Conservation (phyloP, 2,797 vertebrate species). For the Lates japonicus region DNA sequence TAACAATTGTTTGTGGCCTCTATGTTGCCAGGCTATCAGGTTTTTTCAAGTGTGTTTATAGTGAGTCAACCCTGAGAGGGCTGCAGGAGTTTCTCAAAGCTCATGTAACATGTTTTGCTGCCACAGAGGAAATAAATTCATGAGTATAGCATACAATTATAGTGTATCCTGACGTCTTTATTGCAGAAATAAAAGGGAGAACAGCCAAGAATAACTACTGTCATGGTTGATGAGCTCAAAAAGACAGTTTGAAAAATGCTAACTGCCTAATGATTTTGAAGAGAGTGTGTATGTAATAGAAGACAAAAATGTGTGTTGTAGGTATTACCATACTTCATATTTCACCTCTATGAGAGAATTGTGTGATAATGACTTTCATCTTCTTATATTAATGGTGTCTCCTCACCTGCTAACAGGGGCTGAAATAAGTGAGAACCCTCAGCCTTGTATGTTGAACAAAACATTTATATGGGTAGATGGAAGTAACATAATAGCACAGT, state of each 20-base stretch:
- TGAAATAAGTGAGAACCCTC: background rate
- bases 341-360: background rate
- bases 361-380: background rate
- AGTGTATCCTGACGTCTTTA: background rate
- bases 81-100: too few relatives aligned
- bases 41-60: too few relatives aligned
- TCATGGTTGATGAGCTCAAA: background rate
- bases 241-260: background rate
- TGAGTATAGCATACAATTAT: background rate
- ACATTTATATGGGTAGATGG: background rate
- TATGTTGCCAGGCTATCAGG: too few relatives aligned
- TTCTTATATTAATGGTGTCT: too few relatives aligned
- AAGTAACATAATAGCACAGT: background rate
- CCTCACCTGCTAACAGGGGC: too few relatives aligned
- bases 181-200: background rate
- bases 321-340: background rate
- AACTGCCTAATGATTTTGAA: background rate
- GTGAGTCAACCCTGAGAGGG: too few relatives aligned
- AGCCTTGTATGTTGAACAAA: too few relatives aligned
- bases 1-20: background rate
- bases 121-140: background rate
- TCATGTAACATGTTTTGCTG: conserved; percentile 1
- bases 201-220: background rate
- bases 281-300: background rate
- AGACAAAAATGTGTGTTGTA: background rate